These are phyloP conservation scores for Pedetes capensis DNA, from an alignment of 2,113 vertebrate species.

Conservation along the genomic window DNA sequence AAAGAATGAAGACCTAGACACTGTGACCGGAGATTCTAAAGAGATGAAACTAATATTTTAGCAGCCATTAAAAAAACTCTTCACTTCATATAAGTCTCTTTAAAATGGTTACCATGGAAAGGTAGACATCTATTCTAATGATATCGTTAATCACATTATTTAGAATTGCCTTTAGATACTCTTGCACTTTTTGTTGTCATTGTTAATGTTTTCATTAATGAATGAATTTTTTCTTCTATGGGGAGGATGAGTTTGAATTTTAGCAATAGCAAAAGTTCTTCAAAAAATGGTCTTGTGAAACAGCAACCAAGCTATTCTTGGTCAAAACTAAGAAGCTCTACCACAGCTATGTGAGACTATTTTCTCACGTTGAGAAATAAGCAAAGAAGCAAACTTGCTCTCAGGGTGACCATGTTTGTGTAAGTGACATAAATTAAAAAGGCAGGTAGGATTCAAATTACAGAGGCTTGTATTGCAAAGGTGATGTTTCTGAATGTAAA, in stretches of 20 bases:
- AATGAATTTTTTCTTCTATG: neutral
- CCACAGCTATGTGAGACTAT: neutral
- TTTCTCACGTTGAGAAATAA: neutral
- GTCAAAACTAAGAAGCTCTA: neutral
- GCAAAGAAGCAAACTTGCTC: neutral
- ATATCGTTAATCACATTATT: neutral
- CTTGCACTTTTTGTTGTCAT: neutral
- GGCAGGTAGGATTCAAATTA: neutral
- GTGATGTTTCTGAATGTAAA: neutral
- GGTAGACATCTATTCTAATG: neutral
- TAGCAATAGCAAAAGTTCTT: neutral
- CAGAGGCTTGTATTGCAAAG: neutral
- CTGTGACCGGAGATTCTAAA: neutral
- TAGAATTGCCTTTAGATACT: neutral
- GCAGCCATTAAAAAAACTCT: neutral
- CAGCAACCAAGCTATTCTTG: neutral
- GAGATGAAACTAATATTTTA: neutral
- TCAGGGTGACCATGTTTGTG: neutral
- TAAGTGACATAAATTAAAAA: neutral
- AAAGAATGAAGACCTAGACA: neutral
- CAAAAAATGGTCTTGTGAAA: neutral
- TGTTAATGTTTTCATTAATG: constrained; percentile 10
- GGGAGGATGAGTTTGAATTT: neutral
- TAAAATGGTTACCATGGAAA: neutral
- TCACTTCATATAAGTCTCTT: neutral